Conservation (phyloP, 1,140 invertebrate genomes). For the Aporrectodea caliginosa region DNA sequence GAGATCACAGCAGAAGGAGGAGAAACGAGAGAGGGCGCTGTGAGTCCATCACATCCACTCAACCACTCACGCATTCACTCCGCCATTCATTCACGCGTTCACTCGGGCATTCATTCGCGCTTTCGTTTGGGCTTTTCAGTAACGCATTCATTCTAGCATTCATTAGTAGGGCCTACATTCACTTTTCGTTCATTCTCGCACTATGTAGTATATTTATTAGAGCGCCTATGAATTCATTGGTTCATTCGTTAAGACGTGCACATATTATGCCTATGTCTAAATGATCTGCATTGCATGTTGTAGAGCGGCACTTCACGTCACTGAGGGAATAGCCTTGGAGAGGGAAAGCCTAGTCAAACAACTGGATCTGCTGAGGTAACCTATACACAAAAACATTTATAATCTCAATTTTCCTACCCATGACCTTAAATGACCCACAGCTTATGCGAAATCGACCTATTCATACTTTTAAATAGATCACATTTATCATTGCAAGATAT, state of each 20-base stretch:
- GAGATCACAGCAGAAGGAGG: slow-evolving; percentile 50
- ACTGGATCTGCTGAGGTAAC: slow-evolving; percentile 43
- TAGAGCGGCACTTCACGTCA: slow-evolving; percentile 55
- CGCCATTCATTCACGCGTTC: neutral
- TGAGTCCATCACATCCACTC: neutral
- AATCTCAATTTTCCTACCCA: no score
- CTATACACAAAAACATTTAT: neutral
- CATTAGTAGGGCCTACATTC: no score
- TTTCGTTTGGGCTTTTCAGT: neutral
- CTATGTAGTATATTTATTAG: no score
- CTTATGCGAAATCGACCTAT: no score
- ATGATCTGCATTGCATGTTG: slow-evolving; percentile 12
- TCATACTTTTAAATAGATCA: no score
- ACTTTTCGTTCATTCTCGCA: no score
- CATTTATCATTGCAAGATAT: no score
- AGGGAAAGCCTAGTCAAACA: slow-evolving; percentile 58
- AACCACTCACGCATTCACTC: neutral
- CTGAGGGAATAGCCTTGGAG: slow-evolving; percentile 58
- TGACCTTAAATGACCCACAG: no score
- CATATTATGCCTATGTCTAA: neutral
- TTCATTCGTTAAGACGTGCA: no score
- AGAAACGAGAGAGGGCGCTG: slow-evolving; percentile 23
- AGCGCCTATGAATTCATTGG: no score
- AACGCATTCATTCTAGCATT: no score
- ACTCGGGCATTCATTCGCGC: neutral